These are phyloP conservation scores for Lanistes nyassanus DNA, from an alignment of 1,140 invertebrate species.

Conservation along the genomic window DNA sequence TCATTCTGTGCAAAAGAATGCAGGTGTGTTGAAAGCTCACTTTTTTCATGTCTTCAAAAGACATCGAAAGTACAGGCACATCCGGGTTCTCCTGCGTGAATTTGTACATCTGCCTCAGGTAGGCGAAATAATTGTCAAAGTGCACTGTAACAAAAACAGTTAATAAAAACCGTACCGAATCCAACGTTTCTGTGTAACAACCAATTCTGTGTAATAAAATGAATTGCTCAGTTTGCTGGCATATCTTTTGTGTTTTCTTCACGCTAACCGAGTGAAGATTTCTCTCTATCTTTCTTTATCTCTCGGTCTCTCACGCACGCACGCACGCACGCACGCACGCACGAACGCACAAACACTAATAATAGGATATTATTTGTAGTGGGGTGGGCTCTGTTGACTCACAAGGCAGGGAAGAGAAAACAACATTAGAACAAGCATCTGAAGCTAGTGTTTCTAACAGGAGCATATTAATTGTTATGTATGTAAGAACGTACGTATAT, in stretches of 20 bases:
- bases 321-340: slow-evolving; percentile 3
- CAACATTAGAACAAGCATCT: background rate
- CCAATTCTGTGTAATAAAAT: no score
- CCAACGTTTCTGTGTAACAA: no score
- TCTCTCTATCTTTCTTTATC: background rate
- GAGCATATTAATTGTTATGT: no score
- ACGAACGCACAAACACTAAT: background rate
- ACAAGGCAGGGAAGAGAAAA: background rate
- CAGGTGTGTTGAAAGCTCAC: slow-evolving; percentile 25
- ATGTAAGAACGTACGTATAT: background rate
- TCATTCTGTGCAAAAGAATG: background rate
- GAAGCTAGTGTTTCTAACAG: no score
- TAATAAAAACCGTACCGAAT: no score
- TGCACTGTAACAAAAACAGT: background rate
- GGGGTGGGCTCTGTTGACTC: background rate
- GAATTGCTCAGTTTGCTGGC: no score
- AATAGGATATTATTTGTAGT: background rate
- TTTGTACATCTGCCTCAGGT: slow-evolving; percentile 3
- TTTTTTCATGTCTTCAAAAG: slow-evolving; percentile 44
- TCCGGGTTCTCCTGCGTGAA: slow-evolving; percentile 13
- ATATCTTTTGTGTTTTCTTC: no score
- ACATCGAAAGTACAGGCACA: slow-evolving; percentile 27
- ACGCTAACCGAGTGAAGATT: no score
- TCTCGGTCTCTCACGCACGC: background rate
- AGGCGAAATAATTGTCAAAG: slow-evolving; percentile 8